Evolutionary conservation across 2,113 vertebrate species (phyloP), one percentile per base, ranked within the genome.

Genomic region (Donacobius atricapilla): DNA sequence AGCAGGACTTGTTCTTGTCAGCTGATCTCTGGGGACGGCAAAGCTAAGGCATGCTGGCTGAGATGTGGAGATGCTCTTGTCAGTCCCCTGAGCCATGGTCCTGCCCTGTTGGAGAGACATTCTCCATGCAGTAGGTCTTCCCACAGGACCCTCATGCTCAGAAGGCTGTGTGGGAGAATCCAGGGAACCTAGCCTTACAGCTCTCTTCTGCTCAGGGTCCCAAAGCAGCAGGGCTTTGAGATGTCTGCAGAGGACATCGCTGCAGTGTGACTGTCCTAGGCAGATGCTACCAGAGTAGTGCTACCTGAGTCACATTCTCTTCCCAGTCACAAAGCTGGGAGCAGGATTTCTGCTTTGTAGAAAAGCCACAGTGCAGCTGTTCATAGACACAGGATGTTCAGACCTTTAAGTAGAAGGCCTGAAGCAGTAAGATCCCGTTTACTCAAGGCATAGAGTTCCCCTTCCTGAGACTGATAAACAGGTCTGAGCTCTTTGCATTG

Each of bases 181-280:
- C 15, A 31, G 75, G 50, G 28, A 12, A 31, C 61, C 37, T 76
- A 66, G 13, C 35, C 31, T 61, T 53, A 5, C 4, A 69, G 8
- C 31, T 72, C 12, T 53, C 27, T 71, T 45, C 61, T 90, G n/a
- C 48, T 88, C 40, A 37, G 64, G 28, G 60, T 82, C 66, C 57
- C 61, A 76, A 39, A 89, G 71, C 51, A 92, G 47, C 51, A 51
- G 22, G 35, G 15, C 58, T 93, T 77, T 76, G 69, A 79, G 48
- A 44, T 63, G 45, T n/a, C 58, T 92, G 90, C 70, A 85, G 89
- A 73, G 63, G 61, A 42, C 20, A 48, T 60, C 35, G 87, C 57
- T 85, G 69, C 82, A 83, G 57, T 57, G 48, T 37, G 64, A 37
- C 76, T 89, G 37, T 92, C 79, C 79, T 51, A 77, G 78, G 66